Evolutionary conservation across 2,113 vertebrate genomes (phyloP).

Genomic region (Hypomesus transpacificus): DNA sequence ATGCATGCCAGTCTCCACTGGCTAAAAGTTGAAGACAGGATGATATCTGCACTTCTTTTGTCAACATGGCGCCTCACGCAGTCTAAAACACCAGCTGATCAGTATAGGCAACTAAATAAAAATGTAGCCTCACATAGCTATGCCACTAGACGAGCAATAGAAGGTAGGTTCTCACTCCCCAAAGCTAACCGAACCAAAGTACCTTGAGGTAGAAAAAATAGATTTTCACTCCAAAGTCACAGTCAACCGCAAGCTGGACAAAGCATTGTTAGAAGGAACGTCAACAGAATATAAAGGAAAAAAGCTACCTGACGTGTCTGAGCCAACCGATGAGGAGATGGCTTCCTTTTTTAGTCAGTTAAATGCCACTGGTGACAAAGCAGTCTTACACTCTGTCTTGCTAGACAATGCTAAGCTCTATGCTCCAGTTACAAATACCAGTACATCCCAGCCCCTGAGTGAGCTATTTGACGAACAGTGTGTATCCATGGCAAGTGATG

Average conservation of each 20-base stretch:
- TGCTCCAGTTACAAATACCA: background rate
- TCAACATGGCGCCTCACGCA: no score
- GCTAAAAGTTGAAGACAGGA: no score
- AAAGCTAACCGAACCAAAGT: conserved; percentile 71
- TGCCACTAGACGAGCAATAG: no score
- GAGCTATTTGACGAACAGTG: background rate
- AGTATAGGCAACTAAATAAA: no score
- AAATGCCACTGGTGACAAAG: conserved; percentile 9
- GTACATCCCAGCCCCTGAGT: conserved; percentile 3
- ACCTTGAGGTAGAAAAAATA: conserved; percentile 16
- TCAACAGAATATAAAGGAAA: conserved; percentile 9
- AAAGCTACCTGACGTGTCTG: conserved; percentile 16
- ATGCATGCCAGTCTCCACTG: no score
- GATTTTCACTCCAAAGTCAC: conserved; percentile 18
- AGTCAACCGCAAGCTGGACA: conserved; percentile 12
- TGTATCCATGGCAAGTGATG: background rate
- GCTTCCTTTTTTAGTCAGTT: conserved; percentile 6
- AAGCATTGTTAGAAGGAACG: conserved; percentile 8
- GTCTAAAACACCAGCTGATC: no score
- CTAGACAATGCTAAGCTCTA: background rate
- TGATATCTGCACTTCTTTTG: no score
- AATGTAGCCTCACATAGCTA: no score
- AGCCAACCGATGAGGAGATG: conserved; percentile 14
- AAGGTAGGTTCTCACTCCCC: no score
- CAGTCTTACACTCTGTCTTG: background rate